Base-by-base conservation (phyloP, 2,888 invertebrate genomes). In the Drosophila histrio region DNA sequence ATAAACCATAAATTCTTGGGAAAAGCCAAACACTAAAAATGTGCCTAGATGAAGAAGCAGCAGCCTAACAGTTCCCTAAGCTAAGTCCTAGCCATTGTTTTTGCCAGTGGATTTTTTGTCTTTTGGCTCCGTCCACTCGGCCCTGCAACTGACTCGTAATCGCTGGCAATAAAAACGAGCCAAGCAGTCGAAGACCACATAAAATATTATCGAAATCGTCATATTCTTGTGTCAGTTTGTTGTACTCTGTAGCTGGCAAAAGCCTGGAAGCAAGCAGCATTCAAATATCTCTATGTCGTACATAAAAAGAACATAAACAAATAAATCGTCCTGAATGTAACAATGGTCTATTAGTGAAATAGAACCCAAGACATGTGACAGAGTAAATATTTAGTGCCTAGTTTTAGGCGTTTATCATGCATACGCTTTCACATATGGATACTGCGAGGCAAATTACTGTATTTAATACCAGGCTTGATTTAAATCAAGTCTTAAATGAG, bases 1-100 rank as follows among this genome's bases (percentile, higher is more conserved):
- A 88, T 88, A 87, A 89, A 79, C 85, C 81, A 88, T 87, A 88
- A 81, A 89, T 81, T 89, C 73, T 74, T 76, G 47, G 66, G 65
- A 53, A 62, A 69, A 64, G 72, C 64, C 64, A 57, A 41, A 50
- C 81, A 83, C 84, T 82, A 82, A 85, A 82, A 77, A 53, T 63
- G 30, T 44, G 61, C 66, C 61, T 43, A 57, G 50, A 30, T 41
- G 38, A 13, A 22, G 61, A 30, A 28, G 4, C 17, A 28, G 50
- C 39, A 39, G 11, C 17, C 53, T 41, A 67, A 67, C 54, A 21
- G 43, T 39, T 49, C 39, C 57, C 63, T 53, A 41, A 76, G 58
- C 41, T 46, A 24, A 34, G 34, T 21, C 17, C 36, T 15, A 17
- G 21, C 56, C 53, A 82, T 69, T 75, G 72, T 70, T 36, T 49